Percentiles rank a stretch among this genome's conserved stretches.
These are phyloP conservation scores for Gnathonemus echidnorhynchus DNA, from an alignment of 2,113 vertebrate genomes.

Conservation along the genomic window DNA sequence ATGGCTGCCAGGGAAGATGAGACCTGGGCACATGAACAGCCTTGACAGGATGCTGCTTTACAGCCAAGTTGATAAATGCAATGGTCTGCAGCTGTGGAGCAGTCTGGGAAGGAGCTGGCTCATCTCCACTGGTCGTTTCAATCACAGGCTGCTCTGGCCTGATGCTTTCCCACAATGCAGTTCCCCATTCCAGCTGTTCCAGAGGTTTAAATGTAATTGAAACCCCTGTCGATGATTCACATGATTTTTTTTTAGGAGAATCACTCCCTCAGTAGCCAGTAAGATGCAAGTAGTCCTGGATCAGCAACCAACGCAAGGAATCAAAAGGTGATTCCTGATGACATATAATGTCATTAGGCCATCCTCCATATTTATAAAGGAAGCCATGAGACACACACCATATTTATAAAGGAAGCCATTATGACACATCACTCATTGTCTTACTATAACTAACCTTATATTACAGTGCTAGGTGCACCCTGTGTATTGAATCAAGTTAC, in stretches of 20 bases:
- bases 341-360: background rate
- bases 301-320: background rate
- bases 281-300: background rate
- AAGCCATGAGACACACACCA: background rate
- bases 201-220: slow-evolving; percentile 58
- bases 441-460: background rate
- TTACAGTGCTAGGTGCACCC: background rate
- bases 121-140: slow-evolving; percentile 70
- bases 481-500: background rate
- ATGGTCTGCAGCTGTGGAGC: slow-evolving; percentile 65
- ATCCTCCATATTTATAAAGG: background rate
- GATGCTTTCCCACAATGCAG: slow-evolving; percentile 12
- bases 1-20: background rate
- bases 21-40: slow-evolving; percentile 57
- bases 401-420: background rate
- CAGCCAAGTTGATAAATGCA: slow-evolving; percentile 70
- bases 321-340: background rate
- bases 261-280: background rate
- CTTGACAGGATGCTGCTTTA: slow-evolving; percentile 65
- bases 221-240: slow-evolving; percentile 65
- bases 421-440: background rate
- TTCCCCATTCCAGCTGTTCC: slow-evolving; percentile 48
- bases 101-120: slow-evolving; percentile 31
- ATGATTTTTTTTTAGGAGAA: slow-evolving; percentile 51
- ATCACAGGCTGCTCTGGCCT: slow-evolving; percentile 4